phyloP scores from a whole-genome alignment of 2,113 vertebrate species.

The Microcebus jonahi region DNA sequence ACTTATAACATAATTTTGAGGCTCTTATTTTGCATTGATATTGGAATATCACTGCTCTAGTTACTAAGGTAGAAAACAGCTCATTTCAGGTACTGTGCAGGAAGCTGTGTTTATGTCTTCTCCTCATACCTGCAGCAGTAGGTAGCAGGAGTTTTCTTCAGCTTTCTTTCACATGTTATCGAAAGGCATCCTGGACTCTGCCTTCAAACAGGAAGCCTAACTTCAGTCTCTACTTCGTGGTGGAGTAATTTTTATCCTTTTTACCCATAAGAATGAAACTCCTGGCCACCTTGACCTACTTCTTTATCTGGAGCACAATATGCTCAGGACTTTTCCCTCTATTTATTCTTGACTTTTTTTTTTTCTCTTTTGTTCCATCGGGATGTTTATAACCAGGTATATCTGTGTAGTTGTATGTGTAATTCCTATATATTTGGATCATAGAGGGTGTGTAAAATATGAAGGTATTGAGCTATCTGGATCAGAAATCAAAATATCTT shows the following conservation, averaged over 20 bases:
- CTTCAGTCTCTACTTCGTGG: not conserved
- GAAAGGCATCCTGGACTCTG: not conserved
- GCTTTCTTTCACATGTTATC: not conserved
- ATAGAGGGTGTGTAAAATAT: not conserved
- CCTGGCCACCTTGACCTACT: not conserved
- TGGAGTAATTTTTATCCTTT: not conserved
- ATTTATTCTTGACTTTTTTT: not conserved
- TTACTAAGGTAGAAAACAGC: not conserved
- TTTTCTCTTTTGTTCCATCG: not conserved
- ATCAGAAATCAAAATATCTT: not conserved
- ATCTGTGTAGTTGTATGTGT: not conserved
- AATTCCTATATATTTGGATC: not conserved
- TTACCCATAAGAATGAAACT: not conserved
- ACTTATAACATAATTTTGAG: not conserved
- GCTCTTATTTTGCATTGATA: not conserved
- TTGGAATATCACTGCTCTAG: not conserved
- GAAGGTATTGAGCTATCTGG: not conserved
- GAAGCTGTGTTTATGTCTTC: not conserved
- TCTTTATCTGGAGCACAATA: not conserved
- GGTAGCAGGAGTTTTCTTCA: not conserved
- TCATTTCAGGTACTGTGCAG: not conserved
- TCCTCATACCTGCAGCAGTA: not conserved
- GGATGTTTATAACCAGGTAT: not conserved
- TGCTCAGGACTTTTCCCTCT: not conserved
- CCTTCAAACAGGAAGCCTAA: not conserved